Conservation (phyloP, 2,888 invertebrate species). For the Idaea straminata region DNA sequence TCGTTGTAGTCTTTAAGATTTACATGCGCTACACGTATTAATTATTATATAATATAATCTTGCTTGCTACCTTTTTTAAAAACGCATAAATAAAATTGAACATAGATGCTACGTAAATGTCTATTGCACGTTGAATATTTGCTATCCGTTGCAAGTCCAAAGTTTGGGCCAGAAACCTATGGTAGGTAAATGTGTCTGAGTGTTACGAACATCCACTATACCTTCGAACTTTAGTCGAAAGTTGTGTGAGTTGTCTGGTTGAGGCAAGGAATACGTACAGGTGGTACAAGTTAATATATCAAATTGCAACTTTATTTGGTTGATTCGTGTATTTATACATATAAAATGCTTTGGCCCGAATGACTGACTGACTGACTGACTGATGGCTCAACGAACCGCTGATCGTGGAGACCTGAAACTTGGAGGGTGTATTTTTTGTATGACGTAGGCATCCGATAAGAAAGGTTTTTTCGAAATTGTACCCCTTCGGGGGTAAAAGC, state of each 20-base stretch:
- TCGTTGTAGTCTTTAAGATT: conserved; percentile 8
- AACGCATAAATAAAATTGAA: background rate
- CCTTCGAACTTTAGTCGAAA: background rate
- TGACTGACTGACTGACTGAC: too few relatives aligned
- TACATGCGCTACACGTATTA: background rate
- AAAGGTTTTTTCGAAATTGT: too few relatives aligned
- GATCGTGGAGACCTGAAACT: too few relatives aligned
- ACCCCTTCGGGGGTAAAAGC: too few relatives aligned
- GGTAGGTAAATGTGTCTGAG: background rate
- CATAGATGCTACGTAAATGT: background rate
- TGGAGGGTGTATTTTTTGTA: too few relatives aligned
- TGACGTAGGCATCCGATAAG: too few relatives aligned
- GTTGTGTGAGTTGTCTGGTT: background rate
- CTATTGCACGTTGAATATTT: background rate
- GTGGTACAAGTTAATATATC: background rate
- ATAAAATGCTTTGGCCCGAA: too few relatives aligned
- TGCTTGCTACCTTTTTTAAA: background rate
- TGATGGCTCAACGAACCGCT: too few relatives aligned
- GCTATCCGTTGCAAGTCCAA: background rate
- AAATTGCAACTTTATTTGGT: background rate
- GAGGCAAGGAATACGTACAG: background rate
- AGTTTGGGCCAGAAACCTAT: background rate
- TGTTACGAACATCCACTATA: background rate
- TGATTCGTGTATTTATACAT: too few relatives aligned
- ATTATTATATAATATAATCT: too few relatives aligned